Evolutionary conservation across 2,113 vertebrate species (phyloP).

Genomic region (Nesoenas mayeri): DNA sequence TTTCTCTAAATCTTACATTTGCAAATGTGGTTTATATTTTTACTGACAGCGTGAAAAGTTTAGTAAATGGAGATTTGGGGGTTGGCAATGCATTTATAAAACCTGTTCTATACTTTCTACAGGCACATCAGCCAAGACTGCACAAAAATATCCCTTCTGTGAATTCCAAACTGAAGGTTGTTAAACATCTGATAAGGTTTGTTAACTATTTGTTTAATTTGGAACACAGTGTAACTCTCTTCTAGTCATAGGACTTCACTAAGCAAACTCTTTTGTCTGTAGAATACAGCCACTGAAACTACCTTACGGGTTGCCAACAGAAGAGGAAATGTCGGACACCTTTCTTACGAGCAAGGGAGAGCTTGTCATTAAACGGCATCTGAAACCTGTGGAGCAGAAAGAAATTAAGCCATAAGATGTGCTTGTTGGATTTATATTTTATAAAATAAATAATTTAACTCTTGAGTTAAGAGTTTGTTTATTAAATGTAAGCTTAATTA

Average conservation of each 20-base stretch:
- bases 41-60: neutral
- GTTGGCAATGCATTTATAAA: neutral
- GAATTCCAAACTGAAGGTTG: constrained; percentile 86
- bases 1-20: neutral
- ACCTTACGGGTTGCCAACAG: constrained; percentile 88
- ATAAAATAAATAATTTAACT: constrained; percentile 46
- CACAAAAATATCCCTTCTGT: constrained; percentile 95
- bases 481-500: neutral
- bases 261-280: constrained; percentile 21
- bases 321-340: constrained; percentile 83
- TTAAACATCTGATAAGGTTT: constrained; percentile 95
- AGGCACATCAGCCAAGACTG: constrained; percentile 84
- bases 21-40: neutral
- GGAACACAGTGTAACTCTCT: neutral
- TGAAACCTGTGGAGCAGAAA: constrained; percentile 76
- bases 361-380: constrained; percentile 78
- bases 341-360: constrained; percentile 89
- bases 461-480: neutral
- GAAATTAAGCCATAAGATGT: constrained; percentile 67
- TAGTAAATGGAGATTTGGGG: neutral
- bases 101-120: neutral
- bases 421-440: neutral
- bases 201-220: constrained; percentile 44
- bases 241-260: neutral
- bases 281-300: constrained; percentile 91